Base-by-base conservation (phyloP, 2,797 vertebrate genomes). In the Manis pentadactyla region DNA sequence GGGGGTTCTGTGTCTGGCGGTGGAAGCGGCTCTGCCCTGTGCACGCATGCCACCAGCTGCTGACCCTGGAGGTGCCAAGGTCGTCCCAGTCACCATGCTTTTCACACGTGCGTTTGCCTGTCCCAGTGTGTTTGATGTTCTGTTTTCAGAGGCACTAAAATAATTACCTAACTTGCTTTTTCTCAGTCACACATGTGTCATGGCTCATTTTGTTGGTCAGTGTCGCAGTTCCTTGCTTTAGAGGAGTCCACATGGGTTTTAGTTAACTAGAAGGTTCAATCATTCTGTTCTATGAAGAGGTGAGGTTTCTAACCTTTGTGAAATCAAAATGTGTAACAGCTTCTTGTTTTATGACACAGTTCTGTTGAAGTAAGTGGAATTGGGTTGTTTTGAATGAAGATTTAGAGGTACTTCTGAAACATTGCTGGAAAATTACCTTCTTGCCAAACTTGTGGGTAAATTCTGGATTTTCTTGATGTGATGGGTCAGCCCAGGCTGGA, bases 101-200 rank as follows among this genome's bases (percentile, higher is more conserved):
- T 98, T 98, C 99, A 98, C 99, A 97, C 96, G 98, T 98, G 98
- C 98, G 98, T 98, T 98, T 98, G 98, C 99, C 99, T 98, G 97
- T 98, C 97, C 96, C 98, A 98, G 98, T 99, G 97, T 98, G 98
- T 98, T 99, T 98, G 97, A 98, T 99, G 96, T 42, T 25, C 25
- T 97, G 96, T 99, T 98, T 46, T 11, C 46, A 99, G 98, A 98
- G 98, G 93, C 98, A 99, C 99, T 99, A 99, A 99, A 99, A 99
- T 97, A 98, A 99, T 98, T 98, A 98, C 99, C 99, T 98, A 98
- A 99, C 97, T 99, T 99, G 98, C 98, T 98, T 99, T 98, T 59
- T 91, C n/a, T 57, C 96, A 97, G 93, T 96, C 97, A 90, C 82
- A 78, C 51, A 85, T 94, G 21, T 98, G 89, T 97, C 91, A n/a